Evolutionary conservation across 2,888 invertebrate genomes (phyloP).

Genomic region (Myopa tessellatipennis): DNA sequence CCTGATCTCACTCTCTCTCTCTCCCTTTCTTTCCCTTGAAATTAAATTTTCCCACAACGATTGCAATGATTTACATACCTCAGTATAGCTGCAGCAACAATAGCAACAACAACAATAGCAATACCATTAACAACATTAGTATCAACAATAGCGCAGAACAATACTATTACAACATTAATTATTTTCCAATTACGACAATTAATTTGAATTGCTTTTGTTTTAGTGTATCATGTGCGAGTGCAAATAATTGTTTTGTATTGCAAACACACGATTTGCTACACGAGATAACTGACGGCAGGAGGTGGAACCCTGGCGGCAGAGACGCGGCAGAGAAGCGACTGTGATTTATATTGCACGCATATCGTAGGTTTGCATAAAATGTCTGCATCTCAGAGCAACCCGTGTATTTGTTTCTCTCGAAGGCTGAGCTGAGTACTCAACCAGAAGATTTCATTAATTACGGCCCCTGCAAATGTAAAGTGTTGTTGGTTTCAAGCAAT

Average conservation of each 20-base stretch:
- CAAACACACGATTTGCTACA: neutral
- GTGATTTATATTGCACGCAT: no score
- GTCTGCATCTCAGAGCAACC: no score
- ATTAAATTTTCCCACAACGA: neutral
- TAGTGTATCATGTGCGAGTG: constrained; percentile 16
- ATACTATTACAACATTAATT: neutral
- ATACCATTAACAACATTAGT: neutral
- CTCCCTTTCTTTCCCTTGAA: neutral
- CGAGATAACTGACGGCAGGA: neutral
- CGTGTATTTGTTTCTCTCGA: no score
- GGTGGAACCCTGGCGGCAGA: neutral
- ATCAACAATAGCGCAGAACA: neutral
- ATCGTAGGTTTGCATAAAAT: no score
- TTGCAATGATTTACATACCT: no score
- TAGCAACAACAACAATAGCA: neutral
- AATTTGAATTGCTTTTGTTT: constrained; percentile 30
- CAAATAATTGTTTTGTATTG: neutral
- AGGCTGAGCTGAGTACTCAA: no score
- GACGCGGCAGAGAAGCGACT: no score
- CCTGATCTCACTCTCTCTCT: neutral
- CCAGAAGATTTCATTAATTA: no score
- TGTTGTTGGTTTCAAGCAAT: no score
- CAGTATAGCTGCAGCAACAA: no score
- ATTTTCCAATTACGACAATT: constrained; percentile 24
- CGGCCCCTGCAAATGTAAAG: no score